A percentile compares a stretch with the other conserved stretches of the same genome.
phyloP scores from a whole-genome alignment of 35 echinoderm and acorn worm genomes.

The Hemicentrotus pulcherrimus region DNA sequence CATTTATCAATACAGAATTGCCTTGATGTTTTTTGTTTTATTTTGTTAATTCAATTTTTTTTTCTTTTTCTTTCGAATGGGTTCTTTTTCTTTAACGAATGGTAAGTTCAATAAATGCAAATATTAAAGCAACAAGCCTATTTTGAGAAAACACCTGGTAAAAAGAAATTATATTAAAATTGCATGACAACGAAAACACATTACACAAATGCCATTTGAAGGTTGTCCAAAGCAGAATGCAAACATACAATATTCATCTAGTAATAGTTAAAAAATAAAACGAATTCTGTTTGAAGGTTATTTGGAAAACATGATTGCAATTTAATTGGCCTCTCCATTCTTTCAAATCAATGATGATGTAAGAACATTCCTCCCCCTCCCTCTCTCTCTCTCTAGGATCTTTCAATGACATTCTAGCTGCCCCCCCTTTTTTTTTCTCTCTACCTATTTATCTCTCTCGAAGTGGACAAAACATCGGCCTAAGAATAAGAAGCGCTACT shows the following conservation, averaged over 20 bases:
- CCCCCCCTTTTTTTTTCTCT: too few relatives aligned
- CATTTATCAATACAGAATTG: too few relatives aligned
- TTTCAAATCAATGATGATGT: not conserved
- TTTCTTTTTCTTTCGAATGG: too few relatives aligned
- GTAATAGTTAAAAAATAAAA: not conserved
- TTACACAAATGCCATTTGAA: not conserved
- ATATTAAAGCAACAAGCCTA: too few relatives aligned
- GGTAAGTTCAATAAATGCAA: too few relatives aligned
- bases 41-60: too few relatives aligned
- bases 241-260: too few relatives aligned
- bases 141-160: too few relatives aligned
- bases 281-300: not conserved
- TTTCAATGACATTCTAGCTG: not conserved
- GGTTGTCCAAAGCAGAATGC: not conserved
- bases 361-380: not conserved
- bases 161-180: not conserved
- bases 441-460: not conserved
- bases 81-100: too few relatives aligned
- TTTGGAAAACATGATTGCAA: not conserved
- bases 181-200: not conserved
- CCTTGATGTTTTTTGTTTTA: too few relatives aligned
- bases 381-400: not conserved
- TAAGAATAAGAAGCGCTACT: too few relatives aligned
- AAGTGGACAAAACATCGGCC: too few relatives aligned
- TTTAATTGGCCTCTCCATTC: not conserved